Evolutionary conservation across 1,140 invertebrate species (phyloP), one percentile per base, ranked within the genome.

Genomic region (Drosophila triauraria): DNA sequence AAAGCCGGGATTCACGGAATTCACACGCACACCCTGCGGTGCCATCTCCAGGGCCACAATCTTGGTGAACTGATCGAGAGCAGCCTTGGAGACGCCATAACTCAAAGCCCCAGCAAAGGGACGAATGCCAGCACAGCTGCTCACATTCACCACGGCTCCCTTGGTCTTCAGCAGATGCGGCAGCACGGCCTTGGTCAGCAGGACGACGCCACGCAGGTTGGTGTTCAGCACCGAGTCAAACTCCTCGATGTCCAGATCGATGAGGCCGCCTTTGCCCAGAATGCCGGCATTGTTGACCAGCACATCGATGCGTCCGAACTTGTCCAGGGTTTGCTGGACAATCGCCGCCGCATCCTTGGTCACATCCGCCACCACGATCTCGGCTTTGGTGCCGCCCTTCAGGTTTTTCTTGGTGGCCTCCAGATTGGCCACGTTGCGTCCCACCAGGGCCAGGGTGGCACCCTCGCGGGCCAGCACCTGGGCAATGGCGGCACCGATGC

Each of bases 261-360:
- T 91, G 54, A 97, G 97, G 4, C 94, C 94, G 35, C 97, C 91
- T 7, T 20, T 62, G 35, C 78, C 83, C 44, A 98, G 91, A 57
- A 97, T 95, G 12, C 98, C 98, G 51, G 97, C 98, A 94, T 97
- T 97, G 92, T 99, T 99, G 0, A 99, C 94, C 44, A 98, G 92
- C 32, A 97, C 94, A 93, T 97, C 96, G 17, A 97, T 93, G 91
- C 95, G 94, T 3, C 96, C 96, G 91, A 95, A 97, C 70, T 96
- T 94, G 58, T 95, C 93, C 2, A 97, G 93, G 0, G 96, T 96
- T 9, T 94, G 94, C 25, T 97, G 94, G 0, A 98, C 90, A 51
- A 98, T 95, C 2, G 94, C 94, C 80, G 96, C 96, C n/a, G 92
- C 93, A 91, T 98, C 97, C 75, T 96, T 96, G 4, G 95, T 96